Conservation (phyloP, 1,140 invertebrate genomes). For the Temnothorax longispinosus region DNA sequence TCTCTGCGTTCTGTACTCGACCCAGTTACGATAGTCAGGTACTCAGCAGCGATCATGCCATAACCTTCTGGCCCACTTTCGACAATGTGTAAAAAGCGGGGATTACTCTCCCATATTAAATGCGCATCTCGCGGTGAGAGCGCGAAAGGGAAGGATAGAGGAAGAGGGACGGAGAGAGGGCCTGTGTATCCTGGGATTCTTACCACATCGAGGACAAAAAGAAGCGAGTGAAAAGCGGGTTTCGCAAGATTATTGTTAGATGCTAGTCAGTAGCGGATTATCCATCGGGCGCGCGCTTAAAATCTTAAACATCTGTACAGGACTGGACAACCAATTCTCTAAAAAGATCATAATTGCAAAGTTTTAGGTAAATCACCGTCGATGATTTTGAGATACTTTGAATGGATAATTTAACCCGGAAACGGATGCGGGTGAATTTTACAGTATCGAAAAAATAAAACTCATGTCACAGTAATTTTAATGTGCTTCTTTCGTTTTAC, state of each 20-base stretch:
- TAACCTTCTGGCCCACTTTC: slow-evolving; percentile 38
- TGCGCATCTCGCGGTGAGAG: background rate
- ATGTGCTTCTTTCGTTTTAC: no score
- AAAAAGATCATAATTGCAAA: background rate
- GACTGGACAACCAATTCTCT: background rate
- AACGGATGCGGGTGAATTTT: no score
- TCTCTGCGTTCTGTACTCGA: background rate
- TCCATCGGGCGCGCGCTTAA: background rate
- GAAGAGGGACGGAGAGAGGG: background rate
- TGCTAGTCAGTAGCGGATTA: background rate
- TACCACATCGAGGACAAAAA: slow-evolving; percentile 26
- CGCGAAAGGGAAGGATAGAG: background rate
- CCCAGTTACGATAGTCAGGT: slow-evolving; percentile 36
- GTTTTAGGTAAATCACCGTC: background rate
- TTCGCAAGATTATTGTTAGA: slow-evolving; percentile 43
- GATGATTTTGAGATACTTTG: background rate
- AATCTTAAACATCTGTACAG: background rate
- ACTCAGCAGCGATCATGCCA: background rate
- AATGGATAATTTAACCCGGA: background rate
- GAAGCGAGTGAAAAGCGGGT: slow-evolving; percentile 12
- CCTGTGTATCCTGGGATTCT: slow-evolving; percentile 12
- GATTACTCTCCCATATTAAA: slow-evolving; percentile 34
- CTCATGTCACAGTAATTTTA: no score
- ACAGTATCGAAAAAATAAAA: no score
- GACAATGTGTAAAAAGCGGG: slow-evolving; percentile 30